These are phyloP conservation scores for Spongia lamella DNA, from an alignment of 37 sponge, comb jelly and placozoan species.

Conservation along the genomic window DNA sequence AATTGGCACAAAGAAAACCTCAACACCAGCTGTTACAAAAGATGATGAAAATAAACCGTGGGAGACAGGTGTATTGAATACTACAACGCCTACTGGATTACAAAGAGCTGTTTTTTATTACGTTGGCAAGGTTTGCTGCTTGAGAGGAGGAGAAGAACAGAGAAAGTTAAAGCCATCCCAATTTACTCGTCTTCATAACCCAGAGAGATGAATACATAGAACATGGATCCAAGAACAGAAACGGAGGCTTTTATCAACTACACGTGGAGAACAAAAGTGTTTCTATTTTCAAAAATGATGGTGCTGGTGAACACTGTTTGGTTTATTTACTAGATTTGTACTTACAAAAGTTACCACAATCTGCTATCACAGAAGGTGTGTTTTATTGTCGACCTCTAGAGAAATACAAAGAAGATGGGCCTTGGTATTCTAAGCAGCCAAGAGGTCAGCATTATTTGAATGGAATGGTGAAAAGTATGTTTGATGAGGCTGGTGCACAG, in stretches of 20 bases:
- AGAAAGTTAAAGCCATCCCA: neutral
- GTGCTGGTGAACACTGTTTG: neutral
- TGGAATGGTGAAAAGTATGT: slow-evolving; percentile 16
- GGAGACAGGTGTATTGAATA: neutral
- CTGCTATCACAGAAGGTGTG: neutral
- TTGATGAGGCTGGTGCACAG: neutral
- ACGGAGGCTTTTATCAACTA: slow-evolving; percentile 15
- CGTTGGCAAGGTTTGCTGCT: slow-evolving; percentile 14
- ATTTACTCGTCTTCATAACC: neutral
- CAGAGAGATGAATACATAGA: slow-evolving; percentile 13
- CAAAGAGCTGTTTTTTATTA: neutral
- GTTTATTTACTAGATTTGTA: slow-evolving; percentile 8
- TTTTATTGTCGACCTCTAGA: slow-evolving; percentile 17
- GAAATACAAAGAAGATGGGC: no score
- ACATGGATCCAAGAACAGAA: slow-evolving; percentile 24
- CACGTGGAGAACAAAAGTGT: slow-evolving; percentile 14
- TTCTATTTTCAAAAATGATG: neutral
- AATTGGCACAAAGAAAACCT: neutral
- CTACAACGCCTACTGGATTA: neutral
- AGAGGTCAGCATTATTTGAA: no score
- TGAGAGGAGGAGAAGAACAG: slow-evolving; percentile 4
- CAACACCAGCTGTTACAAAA: neutral
- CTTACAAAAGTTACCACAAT: neutral
- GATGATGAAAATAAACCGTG: neutral
- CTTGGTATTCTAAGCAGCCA: no score